Conservation (phyloP, 2,888 invertebrate genomes). For the Geotrupes spiniger region DNA sequence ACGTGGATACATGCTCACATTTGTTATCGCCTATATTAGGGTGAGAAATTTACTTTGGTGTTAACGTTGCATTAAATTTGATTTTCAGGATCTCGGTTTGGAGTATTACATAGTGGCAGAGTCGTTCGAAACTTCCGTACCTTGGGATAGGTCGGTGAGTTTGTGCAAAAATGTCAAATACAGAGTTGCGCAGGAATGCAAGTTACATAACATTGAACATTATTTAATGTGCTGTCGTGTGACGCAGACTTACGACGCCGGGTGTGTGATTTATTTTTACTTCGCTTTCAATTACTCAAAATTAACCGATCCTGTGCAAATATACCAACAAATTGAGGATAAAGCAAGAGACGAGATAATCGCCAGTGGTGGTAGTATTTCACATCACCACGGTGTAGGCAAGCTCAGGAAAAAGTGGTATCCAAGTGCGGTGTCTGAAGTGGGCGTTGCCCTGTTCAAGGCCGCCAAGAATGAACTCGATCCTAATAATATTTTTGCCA, state of each 20-base stretch:
- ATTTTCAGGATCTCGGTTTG: conserved; percentile 79
- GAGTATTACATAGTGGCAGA: conserved; percentile 88
- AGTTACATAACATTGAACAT: conserved; percentile 56
- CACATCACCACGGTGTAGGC: conserved; percentile 96
- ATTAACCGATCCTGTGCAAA: conserved; percentile 79
- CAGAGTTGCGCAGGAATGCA: conserved; percentile 66
- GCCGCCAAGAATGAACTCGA: conserved; percentile 87
- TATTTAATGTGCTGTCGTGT: conserved; percentile 78
- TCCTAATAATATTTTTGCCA: conserved; percentile 91
- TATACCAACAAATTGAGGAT: conserved; percentile 85
- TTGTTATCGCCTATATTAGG: conserved; percentile 96
- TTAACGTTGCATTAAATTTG: neutral
- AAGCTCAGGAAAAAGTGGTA: conserved; percentile 90
- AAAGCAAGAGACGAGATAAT: conserved; percentile 90
- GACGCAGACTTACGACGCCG: conserved; percentile 96
- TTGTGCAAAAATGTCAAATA: conserved; percentile 90
- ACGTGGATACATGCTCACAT: conserved; percentile 93
- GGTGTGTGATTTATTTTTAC: conserved; percentile 51
- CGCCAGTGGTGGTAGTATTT: conserved; percentile 85
- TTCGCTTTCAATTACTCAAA: conserved; percentile 44
- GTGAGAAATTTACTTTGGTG: conserved; percentile 56
- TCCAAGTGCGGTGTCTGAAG: conserved; percentile 74
- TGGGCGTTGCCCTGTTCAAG: conserved; percentile 73
- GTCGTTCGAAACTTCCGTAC: conserved; percentile 98
- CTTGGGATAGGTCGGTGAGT: conserved; percentile 85